phyloP scores from a whole-genome alignment of 2,797 vertebrate genomes.

The Pangasius macronema region DNA sequence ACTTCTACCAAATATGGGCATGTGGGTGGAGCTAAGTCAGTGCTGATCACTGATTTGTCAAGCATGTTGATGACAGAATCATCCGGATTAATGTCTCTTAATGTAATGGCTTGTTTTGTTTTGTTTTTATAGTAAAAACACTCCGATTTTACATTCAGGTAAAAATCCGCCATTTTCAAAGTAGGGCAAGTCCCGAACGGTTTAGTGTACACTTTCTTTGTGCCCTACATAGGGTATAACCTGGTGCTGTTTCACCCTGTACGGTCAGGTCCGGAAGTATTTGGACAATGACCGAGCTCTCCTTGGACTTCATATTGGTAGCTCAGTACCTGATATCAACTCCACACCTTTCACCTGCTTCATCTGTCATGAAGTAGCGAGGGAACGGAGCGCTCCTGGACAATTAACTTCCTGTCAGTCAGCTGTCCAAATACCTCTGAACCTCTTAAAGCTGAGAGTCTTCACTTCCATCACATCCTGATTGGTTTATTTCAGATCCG shows the following conservation, averaged over 20 bases:
- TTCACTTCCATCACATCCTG: too few species aligned
- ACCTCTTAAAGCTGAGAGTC: too few species aligned
- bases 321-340: too few species aligned
- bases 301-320: too few species aligned
- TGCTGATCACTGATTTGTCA: slow-evolving; percentile 5
- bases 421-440: too few species aligned
- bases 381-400: too few species aligned
- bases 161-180: not conserved
- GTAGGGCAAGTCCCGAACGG: not conserved
- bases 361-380: too few species aligned
- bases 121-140: not conserved
- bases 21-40: slow-evolving; percentile 6
- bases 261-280: too few species aligned
- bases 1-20: not conserved
- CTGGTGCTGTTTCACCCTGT: not conserved
- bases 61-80: not conserved
- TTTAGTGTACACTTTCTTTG: not conserved
- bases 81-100: not conserved
- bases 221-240: not conserved
- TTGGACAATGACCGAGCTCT: too few species aligned
- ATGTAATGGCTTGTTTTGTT: not conserved
- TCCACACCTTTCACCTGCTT: too few species aligned
- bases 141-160: not conserved
- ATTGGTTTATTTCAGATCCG: too few species aligned
- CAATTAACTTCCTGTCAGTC: too few species aligned